These are phyloP conservation scores for Sebastes hubbsi DNA, from an alignment of 2,797 vertebrate genomes.

Conservation along the genomic window DNA sequence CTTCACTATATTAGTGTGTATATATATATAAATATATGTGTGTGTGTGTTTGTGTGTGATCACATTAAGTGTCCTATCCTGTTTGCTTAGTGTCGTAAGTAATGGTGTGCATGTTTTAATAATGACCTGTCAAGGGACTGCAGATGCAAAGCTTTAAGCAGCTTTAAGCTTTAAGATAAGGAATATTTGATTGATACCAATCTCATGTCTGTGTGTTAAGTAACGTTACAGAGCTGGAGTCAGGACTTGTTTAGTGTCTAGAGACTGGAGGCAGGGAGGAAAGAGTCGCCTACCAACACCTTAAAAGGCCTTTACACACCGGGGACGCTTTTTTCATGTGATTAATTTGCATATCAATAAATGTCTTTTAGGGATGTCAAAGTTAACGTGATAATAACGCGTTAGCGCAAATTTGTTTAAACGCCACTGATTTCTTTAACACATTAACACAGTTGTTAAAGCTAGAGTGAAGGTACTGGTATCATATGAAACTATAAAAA, in stretches of 20 bases:
- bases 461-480: too few relatives aligned
- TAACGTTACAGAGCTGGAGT: background rate
- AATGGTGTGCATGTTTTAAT: conserved; percentile 11
- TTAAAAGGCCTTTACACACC: background rate
- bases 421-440: too few relatives aligned
- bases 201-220: background rate
- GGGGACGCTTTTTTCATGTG: too few relatives aligned
- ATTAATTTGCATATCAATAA: too few relatives aligned
- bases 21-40: background rate
- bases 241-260: background rate
- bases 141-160: background rate
- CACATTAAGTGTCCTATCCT: conserved; percentile 13
- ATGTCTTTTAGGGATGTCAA: too few relatives aligned
- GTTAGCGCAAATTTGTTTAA: too few relatives aligned
- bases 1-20: conserved; percentile 36
- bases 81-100: background rate
- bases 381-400: too few relatives aligned
- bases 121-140: conserved; percentile 4
- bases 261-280: background rate
- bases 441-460: too few relatives aligned
- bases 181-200: background rate
- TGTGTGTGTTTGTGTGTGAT: conserved; percentile 16
- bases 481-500: too few relatives aligned
- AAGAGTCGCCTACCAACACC: background rate
- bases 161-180: background rate